Conservation (phyloP, 2,888 invertebrate genomes). For the Diarsia rubi region DNA sequence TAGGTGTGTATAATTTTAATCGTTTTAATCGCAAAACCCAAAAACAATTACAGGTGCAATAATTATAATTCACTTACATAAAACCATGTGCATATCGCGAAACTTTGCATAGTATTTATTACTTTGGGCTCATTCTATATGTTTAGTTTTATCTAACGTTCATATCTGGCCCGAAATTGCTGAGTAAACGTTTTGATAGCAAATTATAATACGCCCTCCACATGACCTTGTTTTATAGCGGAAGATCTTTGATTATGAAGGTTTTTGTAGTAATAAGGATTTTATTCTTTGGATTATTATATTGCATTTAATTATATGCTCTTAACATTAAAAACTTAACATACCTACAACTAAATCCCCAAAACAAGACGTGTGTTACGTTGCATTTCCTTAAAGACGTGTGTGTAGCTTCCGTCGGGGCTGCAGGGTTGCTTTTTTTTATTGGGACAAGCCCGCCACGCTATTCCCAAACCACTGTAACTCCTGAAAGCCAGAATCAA, state of each 20-base stretch:
- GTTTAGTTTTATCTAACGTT: conserved; percentile 37
- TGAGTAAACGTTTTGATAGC: conserved; percentile 30
- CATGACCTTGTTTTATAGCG: conserved; percentile 27
- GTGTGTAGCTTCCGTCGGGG: no score
- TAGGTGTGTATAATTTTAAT: neutral
- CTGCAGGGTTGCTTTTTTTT: no score
- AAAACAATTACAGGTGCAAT: neutral
- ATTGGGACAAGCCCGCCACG: no score
- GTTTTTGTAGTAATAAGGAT: neutral
- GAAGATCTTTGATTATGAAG: neutral
- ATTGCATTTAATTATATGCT: no score
- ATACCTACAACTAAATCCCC: no score
- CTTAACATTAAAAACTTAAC: no score
- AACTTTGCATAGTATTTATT: conserved; percentile 39
- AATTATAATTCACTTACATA: conserved; percentile 14
- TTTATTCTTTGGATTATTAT: neutral
- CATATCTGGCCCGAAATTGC: conserved; percentile 31
- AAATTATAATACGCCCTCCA: conserved; percentile 25
- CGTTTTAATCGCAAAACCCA: conserved; percentile 14
- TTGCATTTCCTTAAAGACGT: no score
- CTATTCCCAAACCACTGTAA: no score
- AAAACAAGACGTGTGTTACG: no score
- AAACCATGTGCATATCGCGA: conserved; percentile 25
- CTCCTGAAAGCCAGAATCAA: no score
- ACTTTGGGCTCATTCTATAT: conserved; percentile 33